Evolutionary conservation across 2,797 vertebrate genomes (phyloP), one percentile per base, ranked within the genome.

Genomic region (Sebastes trivittatus): DNA sequence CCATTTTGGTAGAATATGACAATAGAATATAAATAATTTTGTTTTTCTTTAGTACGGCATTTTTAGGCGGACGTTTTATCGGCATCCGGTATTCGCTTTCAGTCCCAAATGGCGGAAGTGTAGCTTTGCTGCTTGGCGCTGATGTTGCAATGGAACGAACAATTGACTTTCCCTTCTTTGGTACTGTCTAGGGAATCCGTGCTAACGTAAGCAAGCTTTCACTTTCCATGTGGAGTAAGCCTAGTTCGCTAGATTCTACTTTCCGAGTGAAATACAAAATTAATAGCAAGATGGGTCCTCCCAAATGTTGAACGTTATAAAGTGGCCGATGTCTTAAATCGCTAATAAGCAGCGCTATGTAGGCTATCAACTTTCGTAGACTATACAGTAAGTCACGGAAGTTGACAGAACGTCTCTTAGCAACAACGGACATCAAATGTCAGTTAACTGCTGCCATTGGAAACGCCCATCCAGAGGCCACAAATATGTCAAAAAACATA

Each of bases 41-140:
- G 13, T 42, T 42, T 16, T 38, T 38, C 38, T 38, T 14, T 38
- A 0, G 11, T 38, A 36, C 0, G 11, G 36, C 36, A 42, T 42
- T 42, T 6, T 42, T 42, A 42, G 14, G 38, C 0, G 38, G 13
- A 42, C 0, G 38, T 3, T 42, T 42, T 42, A 38, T 5, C 14
- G 13, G 4, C 2, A 2, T 38, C 38, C 0, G 38, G 2, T 3
- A 42, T 1, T 42, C 13, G 5, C 38, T 42, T 42, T 42, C 38
- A 42, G 38, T 42, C 38, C 38, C 1, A 42, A 42, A 42, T 42
- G 14, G 38, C 2, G 14, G 38, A 42, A 42, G 38, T 1, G 6
- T 42, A 42, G 13, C 38, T 42, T 16, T 42, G 38, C 14, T 14
- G 13, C 38, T 42, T 18, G 42, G 16, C 16, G 0, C 3, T 18